Conservation (phyloP, 2,113 vertebrate species). For the Eclectus roratus region DNA sequence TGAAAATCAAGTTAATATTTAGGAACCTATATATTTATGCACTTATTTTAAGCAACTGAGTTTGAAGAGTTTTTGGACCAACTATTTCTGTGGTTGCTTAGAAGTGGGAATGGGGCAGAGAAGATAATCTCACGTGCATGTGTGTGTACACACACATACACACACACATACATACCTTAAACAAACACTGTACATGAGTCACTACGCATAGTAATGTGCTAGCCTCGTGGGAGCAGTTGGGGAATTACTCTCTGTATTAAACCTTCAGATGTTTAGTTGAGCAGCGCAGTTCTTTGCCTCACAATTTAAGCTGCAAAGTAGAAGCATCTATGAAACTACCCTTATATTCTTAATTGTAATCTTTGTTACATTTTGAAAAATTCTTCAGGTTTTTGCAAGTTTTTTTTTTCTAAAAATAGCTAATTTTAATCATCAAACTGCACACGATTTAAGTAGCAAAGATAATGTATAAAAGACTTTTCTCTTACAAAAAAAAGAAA, state of each 20-base stretch:
- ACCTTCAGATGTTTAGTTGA: slow-evolving; percentile 4
- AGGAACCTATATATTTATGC: background rate
- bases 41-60: background rate
- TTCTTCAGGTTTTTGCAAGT: slow-evolving; percentile 48
- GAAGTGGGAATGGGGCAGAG: background rate
- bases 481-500: slow-evolving; percentile 57
- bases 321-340: slow-evolving; percentile 35
- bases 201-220: background rate
- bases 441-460: slow-evolving; percentile 61
- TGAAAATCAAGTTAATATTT: background rate
- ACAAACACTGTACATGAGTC: slow-evolving; percentile 7
- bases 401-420: slow-evolving; percentile 51
- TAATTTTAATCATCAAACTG: slow-evolving; percentile 65
- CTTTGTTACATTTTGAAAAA: slow-evolving; percentile 55
- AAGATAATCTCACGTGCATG: rapidly evolving
- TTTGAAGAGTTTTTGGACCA: background rate
- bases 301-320: slow-evolving; percentile 48
- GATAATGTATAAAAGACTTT: slow-evolving; percentile 67
- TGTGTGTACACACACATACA: background rate
- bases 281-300: background rate
- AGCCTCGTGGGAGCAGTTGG: slow-evolving; percentile 1
- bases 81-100: slow-evolving; percentile 11
- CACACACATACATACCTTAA: background rate
- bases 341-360: slow-evolving; percentile 51
- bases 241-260: slow-evolving; percentile 25